Percentiles rank a stretch among this genome's conserved stretches.
Evolutionary conservation across 1,140 invertebrate genomes (phyloP).

Genomic region (Formica selysi): DNA sequence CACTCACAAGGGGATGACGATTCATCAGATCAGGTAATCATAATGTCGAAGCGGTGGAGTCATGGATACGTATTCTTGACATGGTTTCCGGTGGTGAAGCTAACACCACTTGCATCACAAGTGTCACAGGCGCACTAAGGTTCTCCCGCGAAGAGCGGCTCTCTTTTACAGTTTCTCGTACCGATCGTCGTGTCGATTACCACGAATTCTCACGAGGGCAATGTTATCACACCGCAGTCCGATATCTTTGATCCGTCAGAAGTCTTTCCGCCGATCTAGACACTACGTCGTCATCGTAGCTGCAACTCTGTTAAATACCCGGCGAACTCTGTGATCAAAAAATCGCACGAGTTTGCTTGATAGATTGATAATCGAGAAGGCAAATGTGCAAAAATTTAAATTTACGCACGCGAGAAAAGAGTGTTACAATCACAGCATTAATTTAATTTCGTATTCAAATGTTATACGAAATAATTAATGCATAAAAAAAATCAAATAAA

Average conservation of each 20-base stretch:
- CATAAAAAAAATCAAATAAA: not conserved
- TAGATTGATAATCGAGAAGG: not conserved
- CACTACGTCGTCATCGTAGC: not conserved
- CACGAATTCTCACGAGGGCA: slow-evolving; percentile 18
- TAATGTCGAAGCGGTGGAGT: not conserved
- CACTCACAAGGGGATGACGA: not conserved
- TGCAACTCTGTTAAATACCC: not conserved
- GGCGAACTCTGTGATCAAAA: slow-evolving; percentile 12
- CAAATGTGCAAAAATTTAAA: not conserved
- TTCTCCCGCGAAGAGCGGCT: slow-evolving; percentile 16
- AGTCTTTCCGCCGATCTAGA: slow-evolving; percentile 47
- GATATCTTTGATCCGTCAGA: slow-evolving; percentile 58
- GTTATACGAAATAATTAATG: not conserved
- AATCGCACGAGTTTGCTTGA: not conserved
- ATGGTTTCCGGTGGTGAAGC: not conserved
- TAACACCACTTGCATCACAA: not conserved
- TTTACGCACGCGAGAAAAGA: not conserved
- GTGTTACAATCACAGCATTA: not conserved
- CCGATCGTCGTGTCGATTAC: slow-evolving; percentile 32
- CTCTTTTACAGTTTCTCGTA: slow-evolving; percentile 10
- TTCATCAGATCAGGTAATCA: slow-evolving; percentile 11
- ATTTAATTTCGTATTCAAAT: slow-evolving; percentile 16
- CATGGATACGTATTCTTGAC: not conserved
- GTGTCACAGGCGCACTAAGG: slow-evolving; percentile 52
- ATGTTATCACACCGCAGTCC: slow-evolving; percentile 45